These are phyloP conservation scores for Ciconia maguari DNA, from an alignment of 2,113 vertebrate genomes.

Conservation along the genomic window DNA sequence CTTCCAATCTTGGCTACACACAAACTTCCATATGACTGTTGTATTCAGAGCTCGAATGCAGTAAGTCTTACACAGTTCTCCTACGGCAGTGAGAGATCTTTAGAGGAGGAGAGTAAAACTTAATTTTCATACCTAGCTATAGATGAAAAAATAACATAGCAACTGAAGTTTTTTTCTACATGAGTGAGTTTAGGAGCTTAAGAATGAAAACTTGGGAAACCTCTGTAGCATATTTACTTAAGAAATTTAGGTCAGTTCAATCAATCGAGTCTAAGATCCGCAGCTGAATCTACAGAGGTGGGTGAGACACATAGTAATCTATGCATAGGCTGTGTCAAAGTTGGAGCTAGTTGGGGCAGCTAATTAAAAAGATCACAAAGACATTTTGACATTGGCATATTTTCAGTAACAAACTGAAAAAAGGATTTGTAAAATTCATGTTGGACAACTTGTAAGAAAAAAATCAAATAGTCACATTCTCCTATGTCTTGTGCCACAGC, in stretches of 20 bases:
- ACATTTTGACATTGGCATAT: not conserved
- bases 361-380: conserved; percentile 5
- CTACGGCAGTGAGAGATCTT: not conserved
- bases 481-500: not conserved
- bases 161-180: not conserved
- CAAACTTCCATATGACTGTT: not conserved
- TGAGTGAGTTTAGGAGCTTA: not conserved
- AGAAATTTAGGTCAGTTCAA: not conserved
- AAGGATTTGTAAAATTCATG: not conserved
- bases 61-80: not conserved
- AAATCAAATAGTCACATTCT: not conserved
- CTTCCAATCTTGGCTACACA: not conserved
- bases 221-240: not conserved
- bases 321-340: not conserved
- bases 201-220: not conserved
- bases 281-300: not conserved
- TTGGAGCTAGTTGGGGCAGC: not conserved
- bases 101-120: not conserved
- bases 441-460: not conserved
- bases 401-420: not conserved
- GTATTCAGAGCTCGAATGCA: not conserved
- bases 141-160: not conserved
- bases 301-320: not conserved
- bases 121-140: not conserved
- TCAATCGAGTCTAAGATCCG: not conserved